A percentile compares a stretch with the other conserved stretches of the same genome.
phyloP scores from a whole-genome alignment of 2,888 invertebrate species.

The Campoplex capitator region DNA sequence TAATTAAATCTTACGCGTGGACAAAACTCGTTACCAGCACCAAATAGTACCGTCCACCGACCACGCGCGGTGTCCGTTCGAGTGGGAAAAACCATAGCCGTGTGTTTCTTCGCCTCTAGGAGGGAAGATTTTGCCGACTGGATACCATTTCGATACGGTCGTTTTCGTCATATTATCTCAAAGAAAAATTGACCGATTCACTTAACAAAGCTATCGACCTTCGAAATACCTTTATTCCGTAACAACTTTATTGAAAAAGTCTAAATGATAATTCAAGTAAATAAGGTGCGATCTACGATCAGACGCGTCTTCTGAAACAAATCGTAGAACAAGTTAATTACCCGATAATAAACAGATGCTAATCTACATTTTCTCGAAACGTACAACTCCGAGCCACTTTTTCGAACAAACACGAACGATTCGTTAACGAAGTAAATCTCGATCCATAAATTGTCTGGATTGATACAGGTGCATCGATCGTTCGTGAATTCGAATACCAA shows the following conservation, averaged over 20 bases:
- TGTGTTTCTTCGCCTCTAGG: neutral
- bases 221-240: neutral
- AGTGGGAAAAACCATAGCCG: neutral
- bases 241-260: neutral
- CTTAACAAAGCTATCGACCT: neutral
- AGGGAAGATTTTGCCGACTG: neutral
- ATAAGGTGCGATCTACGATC: neutral
- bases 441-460: no score
- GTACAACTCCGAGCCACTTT: no score
- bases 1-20: slow-evolving; percentile 11
- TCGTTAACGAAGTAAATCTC: no score
- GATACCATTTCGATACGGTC: neutral
- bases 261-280: neutral
- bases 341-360: neutral
- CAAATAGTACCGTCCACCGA: neutral
- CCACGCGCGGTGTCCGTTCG: neutral
- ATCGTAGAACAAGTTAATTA: neutral
- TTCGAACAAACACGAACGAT: no score
- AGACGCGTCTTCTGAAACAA: neutral
- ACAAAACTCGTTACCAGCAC: slow-evolving; percentile 8
- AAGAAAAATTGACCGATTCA: neutral
- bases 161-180: neutral
- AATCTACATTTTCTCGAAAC: neutral
- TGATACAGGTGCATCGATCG: no score
- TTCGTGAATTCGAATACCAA: no score